phyloP scores from a whole-genome alignment of 2,888 invertebrate genomes.

The Protophormia terraenovae region DNA sequence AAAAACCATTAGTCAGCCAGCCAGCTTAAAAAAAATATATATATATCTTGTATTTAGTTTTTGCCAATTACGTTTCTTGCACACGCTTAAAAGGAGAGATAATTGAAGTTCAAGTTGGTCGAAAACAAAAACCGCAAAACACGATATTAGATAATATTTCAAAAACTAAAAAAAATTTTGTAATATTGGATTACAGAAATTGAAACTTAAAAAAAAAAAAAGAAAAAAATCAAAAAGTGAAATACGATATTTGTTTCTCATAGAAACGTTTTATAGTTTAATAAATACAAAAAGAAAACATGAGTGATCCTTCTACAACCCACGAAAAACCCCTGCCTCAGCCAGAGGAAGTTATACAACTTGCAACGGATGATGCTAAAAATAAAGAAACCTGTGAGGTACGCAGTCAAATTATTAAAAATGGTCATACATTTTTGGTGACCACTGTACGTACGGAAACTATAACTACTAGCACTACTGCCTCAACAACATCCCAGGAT shows the following conservation, averaged over 20 bases:
- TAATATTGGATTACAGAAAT: slow-evolving; percentile 36
- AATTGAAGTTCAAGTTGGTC: slow-evolving; percentile 65
- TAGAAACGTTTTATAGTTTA: slow-evolving; percentile 58
- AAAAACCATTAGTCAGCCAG: slow-evolving; percentile 39
- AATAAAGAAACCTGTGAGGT: slow-evolving; percentile 67
- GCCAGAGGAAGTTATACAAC: slow-evolving; percentile 54
- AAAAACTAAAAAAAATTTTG: slow-evolving; percentile 21
- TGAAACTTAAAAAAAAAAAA: not conserved
- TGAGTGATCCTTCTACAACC: slow-evolving; percentile 37
- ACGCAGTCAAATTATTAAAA: slow-evolving; percentile 70
- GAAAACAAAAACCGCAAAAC: slow-evolving; percentile 21
- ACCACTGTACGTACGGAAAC: slow-evolving; percentile 72
- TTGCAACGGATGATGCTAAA: not conserved
- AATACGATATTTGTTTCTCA: slow-evolving; percentile 53
- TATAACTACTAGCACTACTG: slow-evolving; percentile 30
- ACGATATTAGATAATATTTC: slow-evolving; percentile 30
- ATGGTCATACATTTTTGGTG: slow-evolving; percentile 76
- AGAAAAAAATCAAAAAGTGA: not conserved
- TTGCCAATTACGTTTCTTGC: no score
- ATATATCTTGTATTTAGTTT: not conserved
- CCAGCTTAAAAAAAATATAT: not conserved
- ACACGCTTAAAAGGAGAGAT: slow-evolving; percentile 7
- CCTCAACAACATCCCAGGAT: not conserved
- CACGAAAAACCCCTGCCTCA: slow-evolving; percentile 38
- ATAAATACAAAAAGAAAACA: slow-evolving; percentile 28